phyloP scores from a whole-genome alignment of 2,113 vertebrate genomes.

The Phrynosoma platyrhinos region DNA sequence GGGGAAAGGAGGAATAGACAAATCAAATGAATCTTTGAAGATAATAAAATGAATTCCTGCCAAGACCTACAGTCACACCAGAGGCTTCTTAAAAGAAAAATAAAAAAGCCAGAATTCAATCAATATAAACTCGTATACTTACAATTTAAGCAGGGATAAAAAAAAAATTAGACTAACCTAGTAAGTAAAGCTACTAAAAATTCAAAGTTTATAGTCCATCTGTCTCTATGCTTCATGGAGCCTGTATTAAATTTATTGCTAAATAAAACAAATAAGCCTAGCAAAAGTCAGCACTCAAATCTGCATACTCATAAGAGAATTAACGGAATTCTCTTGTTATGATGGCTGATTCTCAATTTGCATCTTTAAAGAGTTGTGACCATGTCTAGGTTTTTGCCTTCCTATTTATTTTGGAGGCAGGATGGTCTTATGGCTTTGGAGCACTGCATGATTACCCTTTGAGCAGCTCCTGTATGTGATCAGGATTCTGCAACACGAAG shows the following conservation, averaged over 20 bases:
- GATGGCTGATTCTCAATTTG: conserved; percentile 84
- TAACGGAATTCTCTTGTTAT: conserved; percentile 74
- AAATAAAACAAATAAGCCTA: conserved; percentile 83
- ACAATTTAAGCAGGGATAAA: conserved; percentile 77
- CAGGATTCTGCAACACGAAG: rapidly evolving
- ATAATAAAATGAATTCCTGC: conserved; percentile 57
- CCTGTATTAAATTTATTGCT: conserved; percentile 81
- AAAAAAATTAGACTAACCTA: conserved; percentile 65
- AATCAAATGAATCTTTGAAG: conserved; percentile 32
- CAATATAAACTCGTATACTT: conserved; percentile 72
- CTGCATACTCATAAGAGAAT: conserved; percentile 79
- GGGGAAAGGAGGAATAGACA: neutral
- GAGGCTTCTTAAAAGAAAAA: conserved; percentile 27
- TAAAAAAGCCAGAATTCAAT: conserved; percentile 60
- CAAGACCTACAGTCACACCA: conserved; percentile 44
- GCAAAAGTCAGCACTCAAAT: conserved; percentile 74
- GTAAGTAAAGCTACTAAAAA: conserved; percentile 77
- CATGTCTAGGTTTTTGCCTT: conserved; percentile 55
- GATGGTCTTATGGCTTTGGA: neutral
- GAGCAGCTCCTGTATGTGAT: neutral
- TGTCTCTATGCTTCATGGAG: conserved; percentile 81
- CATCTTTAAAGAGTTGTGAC: conserved; percentile 85
- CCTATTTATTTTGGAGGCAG: neutral
- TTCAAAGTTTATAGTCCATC: conserved; percentile 83
- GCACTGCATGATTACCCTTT: neutral